Conservation (phyloP, 2,797 vertebrate genomes). For the Philypnodon macrostomus region DNA sequence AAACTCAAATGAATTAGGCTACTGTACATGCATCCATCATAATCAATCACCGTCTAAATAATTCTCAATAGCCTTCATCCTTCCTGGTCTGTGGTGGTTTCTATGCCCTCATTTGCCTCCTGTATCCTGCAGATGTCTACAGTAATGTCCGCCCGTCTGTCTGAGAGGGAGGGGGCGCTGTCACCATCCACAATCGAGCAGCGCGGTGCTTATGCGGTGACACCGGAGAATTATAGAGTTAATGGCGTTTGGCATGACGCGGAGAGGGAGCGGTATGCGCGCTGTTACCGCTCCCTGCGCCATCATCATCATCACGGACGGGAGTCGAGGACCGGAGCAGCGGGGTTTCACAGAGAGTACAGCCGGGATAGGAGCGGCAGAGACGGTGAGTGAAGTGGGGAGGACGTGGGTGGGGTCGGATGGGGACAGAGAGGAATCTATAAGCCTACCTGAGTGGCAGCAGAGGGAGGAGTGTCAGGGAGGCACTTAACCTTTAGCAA, state of each 20-base stretch:
- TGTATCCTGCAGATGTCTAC: too few relatives aligned
- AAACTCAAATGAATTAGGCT: too few relatives aligned
- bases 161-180: slow-evolving; percentile 68
- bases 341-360: too few relatives aligned
- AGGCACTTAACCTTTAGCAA: too few relatives aligned
- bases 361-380: too few relatives aligned
- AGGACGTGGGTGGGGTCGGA: slow-evolving; percentile 65
- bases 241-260: slow-evolving; percentile 69
- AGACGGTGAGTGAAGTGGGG: slow-evolving; percentile 45
- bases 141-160: too few relatives aligned
- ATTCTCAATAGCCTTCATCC: too few relatives aligned
- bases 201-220: slow-evolving; percentile 66
- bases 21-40: too few relatives aligned
- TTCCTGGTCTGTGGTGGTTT: too few relatives aligned
- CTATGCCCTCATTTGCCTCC: too few relatives aligned
- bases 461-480: too few relatives aligned
- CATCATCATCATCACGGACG: slow-evolving; percentile 31
- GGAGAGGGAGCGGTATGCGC: slow-evolving; percentile 60
- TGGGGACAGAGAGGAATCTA: slow-evolving; percentile 59
- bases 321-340: slow-evolving; percentile 26
- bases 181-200: slow-evolving; percentile 62
- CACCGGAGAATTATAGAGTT: slow-evolving; percentile 72
- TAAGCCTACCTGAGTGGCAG: slow-evolving; percentile 2
- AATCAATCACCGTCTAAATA: too few relatives aligned
- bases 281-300: slow-evolving; percentile 2